Percentiles rank a stretch among this genome's conserved stretches.
Conservation (phyloP, 2,797 vertebrate species). For the Anisognathus igniventris region DNA sequence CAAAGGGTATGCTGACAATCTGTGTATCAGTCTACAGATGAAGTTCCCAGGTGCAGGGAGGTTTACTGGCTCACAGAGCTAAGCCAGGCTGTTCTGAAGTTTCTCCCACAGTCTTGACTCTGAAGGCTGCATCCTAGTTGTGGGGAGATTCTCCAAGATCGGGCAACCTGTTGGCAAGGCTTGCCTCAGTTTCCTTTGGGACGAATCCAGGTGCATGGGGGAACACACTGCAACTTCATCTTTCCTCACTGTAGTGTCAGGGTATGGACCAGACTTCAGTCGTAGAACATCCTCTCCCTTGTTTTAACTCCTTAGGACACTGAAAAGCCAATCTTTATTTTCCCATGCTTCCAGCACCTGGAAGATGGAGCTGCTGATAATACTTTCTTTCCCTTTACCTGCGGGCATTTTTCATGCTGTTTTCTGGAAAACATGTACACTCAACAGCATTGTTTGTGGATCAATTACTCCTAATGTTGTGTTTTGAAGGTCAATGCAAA, state of each 20-base stretch:
- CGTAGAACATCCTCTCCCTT: not conserved
- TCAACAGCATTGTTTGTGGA: not conserved
- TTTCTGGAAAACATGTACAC: not conserved
- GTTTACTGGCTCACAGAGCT: not conserved
- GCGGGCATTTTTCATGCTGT: not conserved
- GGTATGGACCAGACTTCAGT: not conserved
- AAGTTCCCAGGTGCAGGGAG: not conserved
- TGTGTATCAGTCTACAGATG: not conserved
- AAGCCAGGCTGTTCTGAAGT: not conserved
- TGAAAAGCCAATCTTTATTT: not conserved
- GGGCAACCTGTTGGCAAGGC: not conserved
- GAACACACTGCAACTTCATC: not conserved
- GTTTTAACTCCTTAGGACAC: not conserved
- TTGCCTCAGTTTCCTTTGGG: not conserved
- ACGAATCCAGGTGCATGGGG: not conserved
- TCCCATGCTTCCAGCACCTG: not conserved
- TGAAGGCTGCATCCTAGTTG: not conserved
- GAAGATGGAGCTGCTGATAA: not conserved
- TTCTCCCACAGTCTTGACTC: not conserved
- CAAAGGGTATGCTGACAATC: rapidly evolving
- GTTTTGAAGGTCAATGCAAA: conserved; percentile 11
- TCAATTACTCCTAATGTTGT: not conserved
- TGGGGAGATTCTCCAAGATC: not conserved
- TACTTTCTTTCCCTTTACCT: not conserved
- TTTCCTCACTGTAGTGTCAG: not conserved